phyloP scores from a whole-genome alignment of 2,113 vertebrate genomes.

The Amphiprion percula region DNA sequence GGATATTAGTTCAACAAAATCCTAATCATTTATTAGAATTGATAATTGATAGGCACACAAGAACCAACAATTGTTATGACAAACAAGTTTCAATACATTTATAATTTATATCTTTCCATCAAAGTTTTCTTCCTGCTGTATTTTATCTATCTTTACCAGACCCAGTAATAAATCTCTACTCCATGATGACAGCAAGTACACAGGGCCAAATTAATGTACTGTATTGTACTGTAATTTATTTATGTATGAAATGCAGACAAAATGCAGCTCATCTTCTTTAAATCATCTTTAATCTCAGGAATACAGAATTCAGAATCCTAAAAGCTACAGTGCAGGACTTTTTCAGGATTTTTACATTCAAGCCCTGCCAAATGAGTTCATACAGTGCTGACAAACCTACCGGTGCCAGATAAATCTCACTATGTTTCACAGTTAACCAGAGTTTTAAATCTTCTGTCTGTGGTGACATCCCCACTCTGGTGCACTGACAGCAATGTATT shows the following conservation, averaged over 20 bases:
- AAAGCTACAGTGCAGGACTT: background rate
- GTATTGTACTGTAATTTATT: conserved; percentile 16
- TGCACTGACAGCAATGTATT: no score
- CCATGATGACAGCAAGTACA: conserved; percentile 9
- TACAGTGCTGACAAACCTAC: no score
- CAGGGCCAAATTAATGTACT: background rate
- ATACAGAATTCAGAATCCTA: background rate
- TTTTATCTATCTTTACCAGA: background rate
- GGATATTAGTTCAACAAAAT: background rate
- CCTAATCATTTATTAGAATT: background rate
- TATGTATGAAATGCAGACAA: conserved; percentile 9
- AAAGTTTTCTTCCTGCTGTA: background rate
- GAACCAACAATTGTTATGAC: no score
- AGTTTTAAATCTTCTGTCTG: no score
- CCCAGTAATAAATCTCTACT: background rate
- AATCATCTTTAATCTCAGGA: background rate
- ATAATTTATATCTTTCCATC: background rate
- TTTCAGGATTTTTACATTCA: no score
- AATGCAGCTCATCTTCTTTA: background rate
- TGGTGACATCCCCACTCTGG: no score
- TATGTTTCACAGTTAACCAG: no score
- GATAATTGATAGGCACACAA: no score
- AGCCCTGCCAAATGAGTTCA: no score
- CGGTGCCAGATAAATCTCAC: no score
- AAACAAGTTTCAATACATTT: background rate